A percentile compares a stretch with the other conserved stretches of the same genome.
Conservation (phyloP, 2,888 invertebrate species). For the Torymus auratus region DNA sequence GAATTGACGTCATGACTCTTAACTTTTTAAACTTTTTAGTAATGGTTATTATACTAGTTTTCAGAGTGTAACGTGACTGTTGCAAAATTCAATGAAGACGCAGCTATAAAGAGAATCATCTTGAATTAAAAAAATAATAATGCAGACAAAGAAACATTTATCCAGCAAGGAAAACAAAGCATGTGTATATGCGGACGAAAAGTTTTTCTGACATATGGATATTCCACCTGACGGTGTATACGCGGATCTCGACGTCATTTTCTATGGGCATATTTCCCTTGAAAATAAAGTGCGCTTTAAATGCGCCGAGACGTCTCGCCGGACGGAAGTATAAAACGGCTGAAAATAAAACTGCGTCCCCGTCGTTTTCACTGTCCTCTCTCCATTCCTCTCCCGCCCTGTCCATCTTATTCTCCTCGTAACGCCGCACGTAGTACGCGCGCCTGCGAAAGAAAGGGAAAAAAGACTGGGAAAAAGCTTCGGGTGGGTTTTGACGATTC, state of each 20-base stretch:
- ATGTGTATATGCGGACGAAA: too few species aligned
- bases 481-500: slow-evolving; percentile 48
- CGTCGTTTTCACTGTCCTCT: slow-evolving; percentile 27
- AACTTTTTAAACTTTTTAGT: slow-evolving; percentile 37
- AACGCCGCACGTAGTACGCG: slow-evolving; percentile 24
- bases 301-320: slow-evolving; percentile 63
- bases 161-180: too few species aligned
- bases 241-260: neutral
- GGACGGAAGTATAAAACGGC: slow-evolving; percentile 68
- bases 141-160: neutral
- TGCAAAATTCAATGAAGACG: neutral
- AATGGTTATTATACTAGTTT: slow-evolving; percentile 26
- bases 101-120: too few species aligned
- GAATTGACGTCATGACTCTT: slow-evolving; percentile 21
- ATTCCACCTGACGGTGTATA: slow-evolving; percentile 23
- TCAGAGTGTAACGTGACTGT: slow-evolving; percentile 6
- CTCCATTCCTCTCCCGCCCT: slow-evolving; percentile 4
- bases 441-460: slow-evolving; percentile 10
- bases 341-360: slow-evolving; percentile 46
- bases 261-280: slow-evolving; percentile 45
- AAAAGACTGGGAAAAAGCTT: slow-evolving; percentile 41
- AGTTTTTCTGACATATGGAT: neutral
- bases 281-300: slow-evolving; percentile 52
- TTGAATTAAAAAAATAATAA: neutral
- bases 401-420: slow-evolving; percentile 55